Percentiles rank a stretch among this genome's conserved stretches.
Evolutionary conservation across 2,888 invertebrate genomes (phyloP).

Genomic region (Melolontha melolontha): DNA sequence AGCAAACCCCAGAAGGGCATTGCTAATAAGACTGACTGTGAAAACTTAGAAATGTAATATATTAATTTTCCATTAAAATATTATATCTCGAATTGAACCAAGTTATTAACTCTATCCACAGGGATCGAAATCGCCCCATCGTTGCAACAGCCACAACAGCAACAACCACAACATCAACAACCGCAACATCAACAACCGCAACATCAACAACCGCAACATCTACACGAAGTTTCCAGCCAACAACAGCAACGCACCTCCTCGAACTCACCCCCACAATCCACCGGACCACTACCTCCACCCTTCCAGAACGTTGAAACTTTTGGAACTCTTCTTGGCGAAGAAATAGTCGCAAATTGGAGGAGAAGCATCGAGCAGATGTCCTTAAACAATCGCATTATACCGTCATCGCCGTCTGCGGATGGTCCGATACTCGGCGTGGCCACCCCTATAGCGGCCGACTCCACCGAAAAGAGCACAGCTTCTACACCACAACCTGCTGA

Average conservation of each 20-base stretch:
- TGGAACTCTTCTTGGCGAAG: conserved; percentile 83
- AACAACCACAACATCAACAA: conserved; percentile 53
- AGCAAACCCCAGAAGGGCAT: no score
- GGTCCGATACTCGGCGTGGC: conserved; percentile 62
- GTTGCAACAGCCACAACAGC: conserved; percentile 32
- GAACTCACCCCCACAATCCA: conserved; percentile 59
- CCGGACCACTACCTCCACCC: conserved; percentile 68
- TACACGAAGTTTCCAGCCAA: conserved; percentile 61
- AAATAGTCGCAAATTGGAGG: conserved; percentile 84
- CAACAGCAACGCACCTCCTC: conserved; percentile 54
- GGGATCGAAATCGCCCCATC: conserved; percentile 29
- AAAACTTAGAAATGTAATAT: no score
- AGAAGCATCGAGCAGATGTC: conserved; percentile 73
- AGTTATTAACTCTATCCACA: no score
- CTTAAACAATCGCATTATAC: conserved; percentile 58
- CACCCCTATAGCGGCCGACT: conserved; percentile 56
- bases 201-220: conserved; percentile 56
- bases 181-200: conserved; percentile 48
- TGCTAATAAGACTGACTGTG: no score
- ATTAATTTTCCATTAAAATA: no score
- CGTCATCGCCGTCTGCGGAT: conserved; percentile 54
- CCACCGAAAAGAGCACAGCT: conserved; percentile 63
- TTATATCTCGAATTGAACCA: no score
- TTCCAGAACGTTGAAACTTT: conserved; percentile 78
- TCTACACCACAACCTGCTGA: conserved; percentile 68